Percentiles rank a stretch among this genome's conserved stretches.
phyloP scores from a whole-genome alignment of 2,888 invertebrate genomes.

The Pyrrhia umbra region DNA sequence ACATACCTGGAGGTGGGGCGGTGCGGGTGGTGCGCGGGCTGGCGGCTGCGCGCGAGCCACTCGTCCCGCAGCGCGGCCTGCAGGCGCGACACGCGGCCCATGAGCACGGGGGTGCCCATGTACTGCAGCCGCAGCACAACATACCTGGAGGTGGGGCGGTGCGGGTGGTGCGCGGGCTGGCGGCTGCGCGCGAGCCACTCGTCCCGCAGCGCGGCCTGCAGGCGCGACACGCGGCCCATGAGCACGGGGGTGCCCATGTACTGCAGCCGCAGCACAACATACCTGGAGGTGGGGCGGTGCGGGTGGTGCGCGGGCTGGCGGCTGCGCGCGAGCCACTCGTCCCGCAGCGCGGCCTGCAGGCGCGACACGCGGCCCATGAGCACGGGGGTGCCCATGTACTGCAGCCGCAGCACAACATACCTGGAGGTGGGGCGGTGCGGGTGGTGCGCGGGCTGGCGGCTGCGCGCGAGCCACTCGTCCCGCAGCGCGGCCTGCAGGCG shows the following conservation, averaged over 20 bases:
- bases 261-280: no score
- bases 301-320: neutral
- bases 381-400: neutral
- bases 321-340: neutral
- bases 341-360: neutral
- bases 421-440: constrained; percentile 36
- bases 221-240: constrained; percentile 92
- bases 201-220: constrained; percentile 95
- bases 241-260: neutral
- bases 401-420: no score
- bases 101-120: neutral
- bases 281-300: constrained; percentile 16
- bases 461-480: constrained; percentile 1
- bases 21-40: no score
- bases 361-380: constrained; percentile 3
- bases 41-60: constrained; percentile 88
- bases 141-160: constrained; percentile 15
- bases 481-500: constrained; percentile 1
- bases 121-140: no score
- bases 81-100: constrained; percentile 93
- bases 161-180: neutral
- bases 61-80: constrained; percentile 95
- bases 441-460: constrained; percentile 41
- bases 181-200: constrained; percentile 91
- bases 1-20: no score